Evolutionary conservation across 1,140 invertebrate genomes (phyloP).

Genomic region (Drosophila varians): DNA sequence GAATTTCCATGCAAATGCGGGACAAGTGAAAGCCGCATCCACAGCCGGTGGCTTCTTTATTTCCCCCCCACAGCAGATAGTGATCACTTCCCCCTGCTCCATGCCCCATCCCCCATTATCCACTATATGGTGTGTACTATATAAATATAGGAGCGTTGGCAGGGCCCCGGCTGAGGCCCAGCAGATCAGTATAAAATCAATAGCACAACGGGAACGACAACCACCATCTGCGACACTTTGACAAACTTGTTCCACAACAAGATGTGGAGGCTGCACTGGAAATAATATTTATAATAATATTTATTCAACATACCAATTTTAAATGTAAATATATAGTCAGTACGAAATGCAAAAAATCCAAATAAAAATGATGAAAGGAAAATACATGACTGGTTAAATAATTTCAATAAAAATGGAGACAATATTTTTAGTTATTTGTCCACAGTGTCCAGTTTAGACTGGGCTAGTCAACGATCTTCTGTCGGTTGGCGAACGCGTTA

Average conservation of each 20-base stretch:
- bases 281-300: no score
- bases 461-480: constrained; percentile 45
- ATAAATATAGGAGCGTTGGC: constrained; percentile 29
- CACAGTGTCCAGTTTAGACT: constrained; percentile 25
- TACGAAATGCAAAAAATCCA: no score
- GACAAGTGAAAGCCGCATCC: constrained; percentile 69
- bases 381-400: no score
- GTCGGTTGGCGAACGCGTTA: constrained; percentile 64
- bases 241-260: constrained; percentile 69
- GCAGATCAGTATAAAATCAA: constrained; percentile 73
- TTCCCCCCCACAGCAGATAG: constrained; percentile 42
- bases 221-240: constrained; percentile 74
- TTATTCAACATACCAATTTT: no score
- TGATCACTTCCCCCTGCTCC: constrained; percentile 22
- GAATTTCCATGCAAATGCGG: constrained; percentile 71
- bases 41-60: constrained; percentile 67
- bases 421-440: neutral
- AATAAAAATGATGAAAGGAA: no score
- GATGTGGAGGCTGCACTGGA: constrained; percentile 43
- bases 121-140: neutral
- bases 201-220: constrained; percentile 50
- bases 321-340: no score
- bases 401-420: no score
- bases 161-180: constrained; percentile 52
- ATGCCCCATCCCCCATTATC: neutral